phyloP scores from a whole-genome alignment of 2,888 invertebrate species.

The Drosophila nr. fundita region DNA sequence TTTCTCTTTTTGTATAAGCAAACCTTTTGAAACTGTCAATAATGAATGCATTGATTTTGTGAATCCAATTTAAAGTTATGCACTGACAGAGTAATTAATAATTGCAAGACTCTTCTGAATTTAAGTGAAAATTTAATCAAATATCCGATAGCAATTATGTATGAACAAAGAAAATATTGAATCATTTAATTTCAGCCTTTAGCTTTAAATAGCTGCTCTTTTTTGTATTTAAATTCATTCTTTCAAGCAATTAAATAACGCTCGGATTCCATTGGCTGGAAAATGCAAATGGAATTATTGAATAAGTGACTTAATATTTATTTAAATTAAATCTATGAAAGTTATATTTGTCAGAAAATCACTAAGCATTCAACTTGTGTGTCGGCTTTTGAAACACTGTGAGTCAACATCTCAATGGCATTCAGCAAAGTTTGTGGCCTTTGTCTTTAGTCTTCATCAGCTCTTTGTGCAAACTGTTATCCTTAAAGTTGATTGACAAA shows the following conservation, averaged over 20 bases:
- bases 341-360: not conserved
- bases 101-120: not conserved
- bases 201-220: not conserved
- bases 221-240: not conserved
- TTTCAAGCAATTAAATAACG: not conserved
- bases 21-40: slow-evolving; percentile 7
- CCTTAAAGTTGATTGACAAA: slow-evolving; percentile 73
- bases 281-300: not conserved
- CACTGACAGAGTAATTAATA: not conserved
- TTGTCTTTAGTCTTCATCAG: slow-evolving; percentile 32
- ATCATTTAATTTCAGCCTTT: not conserved
- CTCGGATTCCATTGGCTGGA: not conserved
- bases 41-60: not conserved
- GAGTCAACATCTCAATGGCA: slow-evolving; percentile 25
- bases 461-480: slow-evolving; percentile 59
- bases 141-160: not conserved
- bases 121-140: not conserved
- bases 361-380: slow-evolving; percentile 10
- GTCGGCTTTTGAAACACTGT: slow-evolving; percentile 20
- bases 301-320: not conserved
- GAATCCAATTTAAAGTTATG: not conserved
- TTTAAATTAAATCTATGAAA: not conserved
- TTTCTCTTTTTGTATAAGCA: not conserved
- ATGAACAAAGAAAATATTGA: not conserved
- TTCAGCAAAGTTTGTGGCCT: slow-evolving; percentile 21